Evolutionary conservation across 2,113 vertebrate genomes (phyloP), one percentile per base, ranked within the genome.

Genomic region (Gasterosteus nipponicus): DNA sequence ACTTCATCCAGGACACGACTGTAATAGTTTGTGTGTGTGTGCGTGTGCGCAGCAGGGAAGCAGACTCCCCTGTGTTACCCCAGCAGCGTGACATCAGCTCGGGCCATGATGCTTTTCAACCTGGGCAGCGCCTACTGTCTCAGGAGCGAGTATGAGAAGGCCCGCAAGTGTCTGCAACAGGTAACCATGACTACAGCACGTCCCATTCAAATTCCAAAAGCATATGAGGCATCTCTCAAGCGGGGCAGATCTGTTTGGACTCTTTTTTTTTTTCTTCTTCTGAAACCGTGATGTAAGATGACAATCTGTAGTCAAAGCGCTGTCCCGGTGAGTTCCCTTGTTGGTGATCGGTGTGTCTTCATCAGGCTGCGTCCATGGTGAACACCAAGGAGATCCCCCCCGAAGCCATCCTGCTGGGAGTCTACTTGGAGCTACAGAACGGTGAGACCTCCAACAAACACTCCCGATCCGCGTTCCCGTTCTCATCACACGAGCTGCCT

Each of bases 51-150:
- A 99, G 97, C 96, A 90, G 97, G 96, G 87, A 99, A 98, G 87
- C 96, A 96, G 79, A 95, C 95, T 0, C 97, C 97, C 0, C 93
- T 97, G 75, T 99, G 97, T 84, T 99, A 98, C 86, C 98, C 98
- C 75, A 99, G 96, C 84, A 98, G 96, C 0, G 96, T 99, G 89
- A 96, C 84, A 2, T 95, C 96, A n/a, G 98, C 98, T 7, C 92
- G 97, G 60, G 96, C 98, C 10, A 98, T 97, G 95, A 98, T 99
- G 97, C 93, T 99, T 0, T 99, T 99, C 86, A 99, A 99, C 89
- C 94, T 99, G 1, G 98, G 98, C 70, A 99, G 97, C 3, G 97
- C 98, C 14, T 99, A 99, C 90, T 99, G 98, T 69, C 85, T 99
- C 85, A 92, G 98, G 82, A 99, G 98, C 33, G 98, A 99, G 81